phyloP scores from a whole-genome alignment of 2,797 vertebrate genomes.

The Artibeus lituratus region DNA sequence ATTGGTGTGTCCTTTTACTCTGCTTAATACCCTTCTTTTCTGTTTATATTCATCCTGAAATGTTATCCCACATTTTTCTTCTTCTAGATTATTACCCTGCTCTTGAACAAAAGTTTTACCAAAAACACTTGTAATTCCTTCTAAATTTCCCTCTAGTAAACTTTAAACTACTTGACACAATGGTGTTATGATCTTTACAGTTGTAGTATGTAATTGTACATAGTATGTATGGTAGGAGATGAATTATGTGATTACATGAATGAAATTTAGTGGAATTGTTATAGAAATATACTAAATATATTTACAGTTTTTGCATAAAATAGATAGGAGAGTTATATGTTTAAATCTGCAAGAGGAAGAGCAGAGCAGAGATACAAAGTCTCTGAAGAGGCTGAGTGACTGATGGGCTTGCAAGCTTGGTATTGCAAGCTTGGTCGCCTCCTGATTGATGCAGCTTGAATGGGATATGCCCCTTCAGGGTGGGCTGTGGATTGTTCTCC shows the following conservation, averaged over 20 bases:
- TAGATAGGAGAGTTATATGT: neutral
- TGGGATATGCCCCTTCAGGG: neutral
- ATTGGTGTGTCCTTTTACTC: neutral
- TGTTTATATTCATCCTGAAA: neutral
- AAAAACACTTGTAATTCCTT: neutral
- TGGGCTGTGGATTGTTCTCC: neutral
- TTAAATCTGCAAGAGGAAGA: neutral
- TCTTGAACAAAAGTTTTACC: neutral
- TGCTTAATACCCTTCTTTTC: neutral
- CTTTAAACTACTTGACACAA: neutral
- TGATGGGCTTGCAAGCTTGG: neutral
- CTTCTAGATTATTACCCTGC: neutral
- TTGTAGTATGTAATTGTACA: neutral
- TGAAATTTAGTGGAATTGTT: neutral
- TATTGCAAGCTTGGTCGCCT: neutral
- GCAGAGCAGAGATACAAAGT: neutral
- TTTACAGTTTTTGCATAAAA: neutral
- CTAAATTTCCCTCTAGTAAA: neutral
- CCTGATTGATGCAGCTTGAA: neutral
- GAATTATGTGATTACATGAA: neutral
- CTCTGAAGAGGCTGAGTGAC: neutral
- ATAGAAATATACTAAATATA: neutral
- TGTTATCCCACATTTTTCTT: neutral
- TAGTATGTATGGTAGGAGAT: neutral
- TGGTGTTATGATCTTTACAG: neutral